Conservation (phyloP, 2,113 vertebrate genomes). For the Cygnus atratus region DNA sequence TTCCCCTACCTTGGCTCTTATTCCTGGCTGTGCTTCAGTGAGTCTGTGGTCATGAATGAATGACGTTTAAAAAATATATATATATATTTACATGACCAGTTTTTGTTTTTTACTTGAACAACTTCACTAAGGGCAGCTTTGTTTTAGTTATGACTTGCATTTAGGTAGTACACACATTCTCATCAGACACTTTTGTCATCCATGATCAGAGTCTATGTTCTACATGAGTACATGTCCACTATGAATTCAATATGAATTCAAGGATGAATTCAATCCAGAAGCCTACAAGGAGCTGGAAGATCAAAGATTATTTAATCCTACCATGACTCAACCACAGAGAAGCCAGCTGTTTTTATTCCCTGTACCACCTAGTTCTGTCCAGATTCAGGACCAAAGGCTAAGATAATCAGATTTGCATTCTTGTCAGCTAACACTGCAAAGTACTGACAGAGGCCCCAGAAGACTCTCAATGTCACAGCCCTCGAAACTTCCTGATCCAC, state of each 20-base stretch:
- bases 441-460: neutral
- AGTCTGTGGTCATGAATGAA: neutral
- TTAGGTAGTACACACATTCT: neutral
- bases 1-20: neutral
- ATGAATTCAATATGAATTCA: neutral
- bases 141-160: neutral
- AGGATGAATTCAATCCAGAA: neutral
- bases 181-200: neutral
- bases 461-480: neutral
- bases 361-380: neutral
- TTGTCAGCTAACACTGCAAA: neutral
- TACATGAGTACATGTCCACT: neutral
- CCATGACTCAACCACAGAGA: neutral
- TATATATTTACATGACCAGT: neutral
- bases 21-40: neutral
- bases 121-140: neutral
- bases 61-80: too few relatives aligned
- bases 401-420: neutral
- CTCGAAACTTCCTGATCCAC: neutral
- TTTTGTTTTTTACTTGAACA: neutral
- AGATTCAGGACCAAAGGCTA: neutral
- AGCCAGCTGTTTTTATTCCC: neutral
- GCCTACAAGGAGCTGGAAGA: neutral
- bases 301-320: neutral
- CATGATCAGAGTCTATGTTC: neutral